These are phyloP conservation scores for Monoplex corrugatus DNA, from an alignment of 2,888 invertebrate genomes.

Conservation along the genomic window DNA sequence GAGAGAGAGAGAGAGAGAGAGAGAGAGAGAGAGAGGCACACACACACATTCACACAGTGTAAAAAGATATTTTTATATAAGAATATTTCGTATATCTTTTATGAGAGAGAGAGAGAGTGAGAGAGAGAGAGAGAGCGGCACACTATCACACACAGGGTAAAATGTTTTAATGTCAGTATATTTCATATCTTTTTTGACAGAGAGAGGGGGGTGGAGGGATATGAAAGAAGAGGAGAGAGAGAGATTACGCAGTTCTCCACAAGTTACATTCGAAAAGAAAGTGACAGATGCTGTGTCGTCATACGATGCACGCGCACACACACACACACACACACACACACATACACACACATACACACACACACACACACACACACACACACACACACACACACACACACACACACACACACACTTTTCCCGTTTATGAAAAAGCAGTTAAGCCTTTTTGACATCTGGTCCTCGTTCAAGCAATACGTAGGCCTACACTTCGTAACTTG, in stretches of 20 bases:
- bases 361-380: constrained; percentile 41
- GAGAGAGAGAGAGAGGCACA: not conserved
- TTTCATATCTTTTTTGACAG: not conserved
- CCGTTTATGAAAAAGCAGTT: too few species aligned
- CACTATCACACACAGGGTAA: not conserved
- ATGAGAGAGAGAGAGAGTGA: not conserved
- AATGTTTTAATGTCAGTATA: not conserved
- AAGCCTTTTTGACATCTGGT: too few species aligned
- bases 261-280: not conserved
- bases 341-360: not conserved
- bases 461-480: too few species aligned
- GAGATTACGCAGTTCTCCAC: not conserved
- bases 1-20: constrained; percentile 8
- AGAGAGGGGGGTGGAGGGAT: not conserved
- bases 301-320: constrained; percentile 29
- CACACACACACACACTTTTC: not conserved
- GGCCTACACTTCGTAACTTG: too few species aligned
- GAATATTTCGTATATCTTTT: too few species aligned
- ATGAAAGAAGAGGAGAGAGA: not conserved
- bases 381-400: constrained; percentile 37
- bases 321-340: constrained; percentile 30
- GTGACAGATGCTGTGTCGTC: too few species aligned
- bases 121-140: constrained; percentile 3
- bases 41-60: too few species aligned
- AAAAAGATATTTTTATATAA: too few species aligned